Evolutionary conservation across 2,797 vertebrate species (phyloP), one percentile per base, ranked within the genome.

Genomic region (Petrocephalus sullivani): DNA sequence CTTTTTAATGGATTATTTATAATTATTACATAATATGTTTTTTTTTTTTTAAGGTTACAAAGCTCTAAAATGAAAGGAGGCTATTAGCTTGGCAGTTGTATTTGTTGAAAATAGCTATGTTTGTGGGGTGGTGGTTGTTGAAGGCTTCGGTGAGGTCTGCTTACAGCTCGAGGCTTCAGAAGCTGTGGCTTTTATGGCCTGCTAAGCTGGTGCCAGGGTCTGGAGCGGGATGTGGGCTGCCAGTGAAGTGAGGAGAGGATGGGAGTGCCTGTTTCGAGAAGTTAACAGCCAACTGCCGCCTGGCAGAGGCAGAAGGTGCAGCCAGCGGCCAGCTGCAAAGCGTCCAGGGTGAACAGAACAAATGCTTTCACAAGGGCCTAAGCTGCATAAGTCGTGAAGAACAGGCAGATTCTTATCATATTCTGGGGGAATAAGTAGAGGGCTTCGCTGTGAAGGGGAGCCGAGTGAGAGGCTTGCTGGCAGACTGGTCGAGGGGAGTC

Each of bases 1-100:
- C 16, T 78, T 78, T 78, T 78, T 78, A 78, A 46, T 78, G 71
- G 37, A 78, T 78, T 78, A n/a, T 78, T 78, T 46, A 78, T 78
- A 78, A 78, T 49, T 78, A 41, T 49, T n/a, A 7, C 41, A 78
- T 78, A 78, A 49, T 49, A 49, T 78, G 41, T 41, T 41, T 49
- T 41, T 28, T 28, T 28, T 28, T 28, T 54, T 83, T 23, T 14
- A 83, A 54, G 51, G 49, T 83, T 54, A 54, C 3, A 51, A 5
- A 28, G 49, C 19, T 16, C 46, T 28, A 49, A 51, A 83, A 51
- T 54, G 46, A 53, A 51, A 54, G 81, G 16, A 83, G 81, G 46
- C 19, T 83, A 53, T 53, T 46, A 51, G 51, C 81, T 23, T 54
- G n/a, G 46, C 81, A 51, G 49, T 54, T 83, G 10, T 23, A 14